phyloP scores from a whole-genome alignment of 1,140 invertebrate genomes.

The Centruroides vittatus region DNA sequence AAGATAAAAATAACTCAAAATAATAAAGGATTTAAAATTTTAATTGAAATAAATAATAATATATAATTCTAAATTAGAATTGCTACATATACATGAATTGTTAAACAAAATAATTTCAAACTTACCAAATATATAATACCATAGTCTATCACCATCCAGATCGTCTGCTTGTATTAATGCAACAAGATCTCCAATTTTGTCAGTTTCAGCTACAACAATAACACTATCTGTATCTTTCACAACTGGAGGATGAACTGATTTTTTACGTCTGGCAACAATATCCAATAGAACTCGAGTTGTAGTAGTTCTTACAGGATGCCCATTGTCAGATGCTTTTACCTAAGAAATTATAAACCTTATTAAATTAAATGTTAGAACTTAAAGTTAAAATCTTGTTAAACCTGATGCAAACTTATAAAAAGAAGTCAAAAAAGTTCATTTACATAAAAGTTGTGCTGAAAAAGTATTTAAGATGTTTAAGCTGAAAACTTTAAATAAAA shows the following conservation, averaged over 20 bases:
- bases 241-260: slow-evolving; percentile 40
- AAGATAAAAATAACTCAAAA: no score
- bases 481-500: not conserved
- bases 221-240: slow-evolving; percentile 44
- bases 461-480: no score
- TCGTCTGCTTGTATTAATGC: slow-evolving; percentile 65
- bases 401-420: not conserved
- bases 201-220: slow-evolving; percentile 66
- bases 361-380: not conserved
- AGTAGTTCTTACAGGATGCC: slow-evolving; percentile 43
- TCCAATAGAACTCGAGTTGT: slow-evolving; percentile 38
- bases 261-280: slow-evolving; percentile 21
- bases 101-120: no score
- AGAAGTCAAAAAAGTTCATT: not conserved
- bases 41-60: no score
- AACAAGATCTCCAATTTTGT: slow-evolving; percentile 66
- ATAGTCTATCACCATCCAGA: slow-evolving; percentile 65
- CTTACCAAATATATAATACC: slow-evolving; percentile 29
- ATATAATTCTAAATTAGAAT: no score
- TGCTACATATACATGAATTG: no score
- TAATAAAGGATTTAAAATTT: no score
- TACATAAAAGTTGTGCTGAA: not conserved
- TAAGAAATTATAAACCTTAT: not conserved
- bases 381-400: not conserved
- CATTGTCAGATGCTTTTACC: slow-evolving; percentile 28